A percentile compares a stretch with the other conserved stretches of the same genome.
These are phyloP conservation scores for Gallirallus australis DNA, from an alignment of 2,797 vertebrate genomes.

Conservation along the genomic window DNA sequence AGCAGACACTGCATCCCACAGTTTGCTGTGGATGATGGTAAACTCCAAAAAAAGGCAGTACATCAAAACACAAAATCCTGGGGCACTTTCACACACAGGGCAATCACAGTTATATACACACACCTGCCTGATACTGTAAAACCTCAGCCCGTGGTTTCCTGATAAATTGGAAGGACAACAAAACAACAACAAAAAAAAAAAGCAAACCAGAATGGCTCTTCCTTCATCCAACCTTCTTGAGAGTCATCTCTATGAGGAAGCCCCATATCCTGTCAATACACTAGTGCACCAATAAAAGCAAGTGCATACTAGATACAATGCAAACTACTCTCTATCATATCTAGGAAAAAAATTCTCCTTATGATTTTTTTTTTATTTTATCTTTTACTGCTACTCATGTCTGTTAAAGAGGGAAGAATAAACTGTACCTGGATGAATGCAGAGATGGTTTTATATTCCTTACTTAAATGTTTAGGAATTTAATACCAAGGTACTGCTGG, in stretches of 20 bases:
- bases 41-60: slow-evolving; percentile 80
- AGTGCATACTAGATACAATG: not conserved
- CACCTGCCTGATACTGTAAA: slow-evolving; percentile 71
- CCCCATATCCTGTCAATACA: not conserved
- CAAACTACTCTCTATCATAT: not conserved
- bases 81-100: slow-evolving; percentile 48
- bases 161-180: not conserved
- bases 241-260: not conserved
- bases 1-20: slow-evolving; percentile 82
- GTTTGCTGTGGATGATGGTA: slow-evolving; percentile 83
- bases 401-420: slow-evolving; percentile 16
- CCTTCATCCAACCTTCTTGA: slow-evolving; percentile 7
- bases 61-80: slow-evolving; percentile 52
- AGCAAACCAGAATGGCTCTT: not conserved
- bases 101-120: slow-evolving; percentile 42
- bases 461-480: slow-evolving; percentile 44
- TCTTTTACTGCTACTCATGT: not conserved
- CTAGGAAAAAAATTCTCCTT: not conserved
- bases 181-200: not conserved
- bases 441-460: slow-evolving; percentile 43
- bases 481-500: not conserved
- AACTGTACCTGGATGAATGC: slow-evolving; percentile 21
- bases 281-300: not conserved
- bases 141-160: slow-evolving; percentile 57
- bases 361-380: not conserved